phyloP scores from a whole-genome alignment of 2,888 invertebrate species.

The Achlya flavicornis region DNA sequence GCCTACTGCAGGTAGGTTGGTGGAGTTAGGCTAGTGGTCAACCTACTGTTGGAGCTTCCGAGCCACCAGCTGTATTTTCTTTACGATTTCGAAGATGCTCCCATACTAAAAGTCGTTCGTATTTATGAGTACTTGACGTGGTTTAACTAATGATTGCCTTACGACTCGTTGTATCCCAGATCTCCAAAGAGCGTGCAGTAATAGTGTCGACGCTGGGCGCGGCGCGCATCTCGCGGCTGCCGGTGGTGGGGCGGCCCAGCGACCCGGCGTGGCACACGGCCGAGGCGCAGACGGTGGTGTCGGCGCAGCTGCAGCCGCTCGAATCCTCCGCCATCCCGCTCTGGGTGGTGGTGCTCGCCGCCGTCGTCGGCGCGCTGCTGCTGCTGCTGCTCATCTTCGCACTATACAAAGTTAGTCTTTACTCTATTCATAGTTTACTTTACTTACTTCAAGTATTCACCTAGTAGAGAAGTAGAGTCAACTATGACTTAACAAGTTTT shows the following conservation, averaged over 20 bases:
- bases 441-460: too few species aligned
- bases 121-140: too few species aligned
- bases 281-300: conserved; percentile 89
- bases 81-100: too few species aligned
- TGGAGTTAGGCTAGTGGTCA: too few species aligned
- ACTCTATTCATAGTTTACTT: too few species aligned
- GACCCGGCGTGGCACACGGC: conserved; percentile 85
- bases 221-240: conserved; percentile 88
- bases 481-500: too few species aligned
- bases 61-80: too few species aligned
- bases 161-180: conserved; percentile 42
- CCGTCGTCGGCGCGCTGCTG: conserved; percentile 91
- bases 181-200: conserved; percentile 76
- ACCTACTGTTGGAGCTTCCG: too few species aligned
- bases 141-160: too few species aligned
- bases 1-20: too few species aligned
- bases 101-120: too few species aligned
- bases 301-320: conserved; percentile 85
- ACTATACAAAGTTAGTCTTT: conserved; percentile 89
- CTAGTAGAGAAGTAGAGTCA: too few species aligned
- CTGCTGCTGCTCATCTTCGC: conserved; percentile 90
- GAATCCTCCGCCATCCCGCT: conserved; percentile 90
- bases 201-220: conserved; percentile 90
- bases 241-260: conserved; percentile 86
- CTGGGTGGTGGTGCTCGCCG: conserved; percentile 94